phyloP scores from a whole-genome alignment of 2,113 vertebrate species.

The Apus apus region DNA sequence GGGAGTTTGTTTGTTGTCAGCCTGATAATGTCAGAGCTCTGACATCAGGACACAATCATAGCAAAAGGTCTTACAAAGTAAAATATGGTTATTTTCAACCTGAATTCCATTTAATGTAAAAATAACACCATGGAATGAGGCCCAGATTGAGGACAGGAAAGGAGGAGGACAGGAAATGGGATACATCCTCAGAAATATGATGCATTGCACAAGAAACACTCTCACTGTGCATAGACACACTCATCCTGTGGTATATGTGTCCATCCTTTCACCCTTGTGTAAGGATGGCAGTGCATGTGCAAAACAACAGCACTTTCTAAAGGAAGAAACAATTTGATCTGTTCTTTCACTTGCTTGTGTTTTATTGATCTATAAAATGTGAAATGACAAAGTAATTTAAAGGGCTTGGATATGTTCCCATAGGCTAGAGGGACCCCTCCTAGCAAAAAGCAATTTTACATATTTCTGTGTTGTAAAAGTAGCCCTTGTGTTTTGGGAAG shows the following conservation, averaged over 20 bases:
- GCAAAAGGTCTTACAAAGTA: background rate
- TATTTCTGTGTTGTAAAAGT: too few relatives aligned
- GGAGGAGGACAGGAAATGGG: background rate
- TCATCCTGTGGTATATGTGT: background rate
- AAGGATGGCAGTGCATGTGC: background rate
- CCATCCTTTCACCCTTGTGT: rapidly evolving
- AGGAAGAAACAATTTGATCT: background rate
- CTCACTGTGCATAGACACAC: background rate
- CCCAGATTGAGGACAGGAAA: background rate
- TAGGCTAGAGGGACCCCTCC: too few relatives aligned
- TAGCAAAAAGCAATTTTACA: too few relatives aligned
- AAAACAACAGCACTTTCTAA: background rate
- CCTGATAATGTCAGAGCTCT: background rate
- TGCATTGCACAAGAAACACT: background rate
- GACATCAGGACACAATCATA: background rate
- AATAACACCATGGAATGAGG: background rate
- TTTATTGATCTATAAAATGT: background rate
- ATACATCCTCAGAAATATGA: background rate
- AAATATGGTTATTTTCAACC: background rate
- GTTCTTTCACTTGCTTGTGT: background rate
- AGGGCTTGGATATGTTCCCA: background rate
- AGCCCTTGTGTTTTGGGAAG: too few relatives aligned
- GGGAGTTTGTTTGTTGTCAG: background rate
- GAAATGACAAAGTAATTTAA: background rate
- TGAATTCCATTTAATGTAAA: conserved; percentile 1